Conservation (phyloP, 2,888 invertebrate genomes). For the Muschampia plurimacula region DNA sequence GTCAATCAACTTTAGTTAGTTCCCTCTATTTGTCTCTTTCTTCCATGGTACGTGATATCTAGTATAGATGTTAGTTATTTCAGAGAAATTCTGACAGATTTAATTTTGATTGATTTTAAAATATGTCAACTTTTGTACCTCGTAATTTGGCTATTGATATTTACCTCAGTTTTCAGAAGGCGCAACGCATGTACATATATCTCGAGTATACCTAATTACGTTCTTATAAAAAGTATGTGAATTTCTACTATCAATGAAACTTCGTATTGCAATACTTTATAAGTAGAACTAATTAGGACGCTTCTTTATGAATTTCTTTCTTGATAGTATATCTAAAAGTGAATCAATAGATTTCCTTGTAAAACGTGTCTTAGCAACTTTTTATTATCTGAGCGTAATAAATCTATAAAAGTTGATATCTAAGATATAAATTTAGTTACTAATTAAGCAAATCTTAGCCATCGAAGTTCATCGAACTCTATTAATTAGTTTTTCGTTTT, state of each 20-base stretch:
- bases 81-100: no score
- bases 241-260: neutral
- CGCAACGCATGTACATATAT: neutral
- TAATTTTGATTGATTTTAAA: no score
- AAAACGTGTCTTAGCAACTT: constrained; percentile 10
- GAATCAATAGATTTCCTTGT: neutral
- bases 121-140: no score
- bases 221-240: neutral
- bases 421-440: constrained; percentile 12
- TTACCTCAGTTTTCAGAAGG: neutral
- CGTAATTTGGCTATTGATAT: neutral
- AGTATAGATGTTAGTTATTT: neutral
- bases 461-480: constrained; percentile 12
- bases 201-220: no score
- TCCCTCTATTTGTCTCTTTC: no score
- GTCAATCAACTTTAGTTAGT: no score
- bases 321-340: neutral
- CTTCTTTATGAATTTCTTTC: neutral
- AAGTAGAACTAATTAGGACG: neutral
- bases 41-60: neutral
- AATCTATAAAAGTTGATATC: constrained; percentile 30
- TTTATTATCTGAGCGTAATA: constrained; percentile 9
- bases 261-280: neutral
- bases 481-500: constrained; percentile 17
- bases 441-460: constrained; percentile 28